Evolutionary conservation across 2,888 invertebrate genomes (phyloP).

Genomic region (Eupithecia vulgata): DNA sequence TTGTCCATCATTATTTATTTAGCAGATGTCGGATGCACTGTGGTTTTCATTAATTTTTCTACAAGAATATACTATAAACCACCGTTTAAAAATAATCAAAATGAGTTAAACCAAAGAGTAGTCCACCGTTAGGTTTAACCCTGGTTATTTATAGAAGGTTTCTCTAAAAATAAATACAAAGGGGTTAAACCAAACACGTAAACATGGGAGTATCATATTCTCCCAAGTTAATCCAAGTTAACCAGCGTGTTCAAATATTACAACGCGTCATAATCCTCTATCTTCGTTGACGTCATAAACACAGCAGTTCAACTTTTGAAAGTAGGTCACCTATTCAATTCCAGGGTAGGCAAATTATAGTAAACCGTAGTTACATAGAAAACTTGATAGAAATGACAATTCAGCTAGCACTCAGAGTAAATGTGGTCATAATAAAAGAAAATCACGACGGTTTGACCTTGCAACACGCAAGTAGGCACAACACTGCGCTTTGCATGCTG

Average conservation of each 20-base stretch:
- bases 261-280: constrained; percentile 41
- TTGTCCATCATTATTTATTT: too few species aligned
- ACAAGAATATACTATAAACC: background rate
- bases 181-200: background rate
- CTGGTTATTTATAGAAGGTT: too few species aligned
- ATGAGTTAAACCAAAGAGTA: background rate
- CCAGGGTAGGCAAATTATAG: constrained; percentile 48
- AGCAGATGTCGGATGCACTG: background rate
- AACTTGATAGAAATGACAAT: constrained; percentile 4
- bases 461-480: constrained; percentile 57
- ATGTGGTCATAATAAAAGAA: constrained; percentile 46
- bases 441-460: constrained; percentile 61
- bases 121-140: too few species aligned
- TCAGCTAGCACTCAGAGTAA: constrained; percentile 2
- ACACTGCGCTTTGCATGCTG: constrained; percentile 45
- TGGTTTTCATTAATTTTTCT: background rate
- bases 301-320: constrained; percentile 68
- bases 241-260: constrained; percentile 48
- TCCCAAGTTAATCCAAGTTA: constrained; percentile 16
- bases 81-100: background rate
- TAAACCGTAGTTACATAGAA: constrained; percentile 19
- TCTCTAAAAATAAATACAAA: too few species aligned
- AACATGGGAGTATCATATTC: background rate
- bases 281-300: constrained; percentile 73
- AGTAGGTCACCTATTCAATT: constrained; percentile 76